These are phyloP conservation scores for Asbolus verrucosus DNA, from an alignment of 1,140 invertebrate genomes.

Conservation along the genomic window DNA sequence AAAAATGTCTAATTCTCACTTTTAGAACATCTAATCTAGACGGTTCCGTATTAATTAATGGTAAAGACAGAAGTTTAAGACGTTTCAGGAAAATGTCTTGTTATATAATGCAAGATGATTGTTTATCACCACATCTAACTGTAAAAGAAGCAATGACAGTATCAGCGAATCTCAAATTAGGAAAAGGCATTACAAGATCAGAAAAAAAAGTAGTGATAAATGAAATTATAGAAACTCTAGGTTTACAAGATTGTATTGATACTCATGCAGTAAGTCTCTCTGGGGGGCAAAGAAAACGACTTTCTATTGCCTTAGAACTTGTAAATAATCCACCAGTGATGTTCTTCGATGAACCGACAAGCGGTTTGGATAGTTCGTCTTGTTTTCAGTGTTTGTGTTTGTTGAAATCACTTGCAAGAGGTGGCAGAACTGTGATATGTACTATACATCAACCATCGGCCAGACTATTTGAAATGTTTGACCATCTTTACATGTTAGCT, in stretches of 20 bases:
- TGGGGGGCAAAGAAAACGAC: constrained; percentile 92
- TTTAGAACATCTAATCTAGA: constrained; percentile 82
- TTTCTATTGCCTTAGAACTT: constrained; percentile 89
- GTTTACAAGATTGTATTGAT: constrained; percentile 79
- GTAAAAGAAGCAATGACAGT: constrained; percentile 91
- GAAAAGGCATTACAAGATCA: constrained; percentile 78
- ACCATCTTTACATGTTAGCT: constrained; percentile 89
- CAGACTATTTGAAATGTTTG: constrained; percentile 95
- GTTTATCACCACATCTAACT: constrained; percentile 87
- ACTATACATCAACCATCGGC: constrained; percentile 98
- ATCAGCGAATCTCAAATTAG: constrained; percentile 92
- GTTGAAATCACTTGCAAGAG: constrained; percentile 81
- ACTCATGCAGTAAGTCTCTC: constrained; percentile 86
- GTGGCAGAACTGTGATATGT: constrained; percentile 92
- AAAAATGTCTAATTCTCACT: constrained; percentile 56
- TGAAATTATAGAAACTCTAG: constrained; percentile 82
- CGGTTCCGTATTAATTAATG: constrained; percentile 86
- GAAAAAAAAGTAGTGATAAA: constrained; percentile 85
- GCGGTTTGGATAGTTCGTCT: constrained; percentile 91
- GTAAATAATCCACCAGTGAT: constrained; percentile 95
- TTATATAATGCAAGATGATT: constrained; percentile 98
- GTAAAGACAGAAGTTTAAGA: constrained; percentile 85
- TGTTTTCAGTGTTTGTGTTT: constrained; percentile 91
- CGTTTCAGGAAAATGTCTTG: constrained; percentile 92
- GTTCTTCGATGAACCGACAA: constrained; percentile 98